Base-by-base conservation (phyloP, 1,140 invertebrate species). In the Apis florea region DNA sequence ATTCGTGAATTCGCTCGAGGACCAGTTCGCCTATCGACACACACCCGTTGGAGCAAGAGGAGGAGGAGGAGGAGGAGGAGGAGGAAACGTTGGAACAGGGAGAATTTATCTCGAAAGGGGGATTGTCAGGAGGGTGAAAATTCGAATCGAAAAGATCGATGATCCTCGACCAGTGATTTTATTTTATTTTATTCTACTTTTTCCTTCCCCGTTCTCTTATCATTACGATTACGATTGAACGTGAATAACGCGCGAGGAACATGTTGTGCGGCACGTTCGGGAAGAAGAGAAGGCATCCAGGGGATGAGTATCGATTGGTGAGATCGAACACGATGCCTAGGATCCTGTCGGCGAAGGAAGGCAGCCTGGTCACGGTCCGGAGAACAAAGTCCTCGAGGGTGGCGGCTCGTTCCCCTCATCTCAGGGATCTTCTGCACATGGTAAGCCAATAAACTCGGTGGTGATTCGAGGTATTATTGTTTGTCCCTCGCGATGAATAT, bases 181-280 rank as follows among this genome's bases (percentile, higher is more conserved):
- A 63, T 13, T 15, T 4, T 26, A 47, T 56, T n/a, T 19, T n/a
- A n/a, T 24, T 21, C 15, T 24, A 11, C 0, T 67, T 47, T 66
- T 53, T 64, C 12, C 24, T 11, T 24, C 15, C 4, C n/a, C n/a
- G n/a, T n/a, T n/a, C n/a, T n/a, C n/a, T n/a, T n/a, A n/a, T n/a
- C n/a, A n/a, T n/a, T n/a, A n/a, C n/a, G n/a, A n/a, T n/a, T n/a
- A n/a, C n/a, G n/a, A n/a, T n/a, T n/a, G n/a, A n/a, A n/a, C n/a
- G n/a, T n/a, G n/a, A n/a, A n/a, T n/a, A n/a, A n/a, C 15, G 47
- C 21, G 13, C 11, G n/a, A 61, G 53, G 72, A 89, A 71, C 78
- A 93, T 93, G 91, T 86, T 93, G 85, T 93, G 92, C 81, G 92
- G 91, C 58, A 90, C 91, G 26, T 91, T 93, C 76, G 90, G 79